Evolutionary conservation across 2,113 vertebrate genomes (phyloP), one percentile per base, ranked within the genome.

Genomic region (Micromys minutus): DNA sequence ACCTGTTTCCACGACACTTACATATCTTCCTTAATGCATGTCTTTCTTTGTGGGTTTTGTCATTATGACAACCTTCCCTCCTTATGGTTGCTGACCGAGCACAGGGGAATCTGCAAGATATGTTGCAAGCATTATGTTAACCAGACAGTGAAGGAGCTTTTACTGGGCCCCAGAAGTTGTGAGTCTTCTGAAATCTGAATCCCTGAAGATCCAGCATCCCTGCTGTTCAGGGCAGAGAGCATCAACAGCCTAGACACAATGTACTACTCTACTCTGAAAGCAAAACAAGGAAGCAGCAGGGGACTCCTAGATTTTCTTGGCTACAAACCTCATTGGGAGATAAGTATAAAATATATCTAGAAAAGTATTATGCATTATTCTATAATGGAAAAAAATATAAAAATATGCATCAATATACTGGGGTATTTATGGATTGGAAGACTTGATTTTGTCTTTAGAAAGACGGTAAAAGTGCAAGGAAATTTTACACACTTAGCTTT

Each of bases 251-350:
- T 71, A 22, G n/a, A 80, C 19, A 31, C 81, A 22, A 36, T 26
- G 39, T 17, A 10, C 65, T 55, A 11, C 76, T 90, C 86, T 90
- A 3, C 45, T 89, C 72, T 36, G 13, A 65, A 87, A 77, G 34
- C 5, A 15, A 67, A 87, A 61, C 8, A 90, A 52, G 59, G 63
- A 93, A 52, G 17, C 11, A 9, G 65, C 67, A 65, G 42, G 22
- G 74, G 42, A 95, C n/a, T 50, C 45, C 7, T 11, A n/a, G 39
- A 26, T 94, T 89, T 86, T 77, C 59, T 94, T 95, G 93, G 83
- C 91, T 63, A 22, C 29, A 77, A 65, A 89, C 42, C 45, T 89
- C 52, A 36, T 21, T 16, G 31, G 34, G 93, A 81, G n/a, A 86
- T 29, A 77, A 93, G 76, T 65, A 55, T 21, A 90, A 95, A 90